These are phyloP conservation scores for Phymorhynchus buccinoides DNA, from an alignment of 1,140 invertebrate genomes.

Conservation along the genomic window DNA sequence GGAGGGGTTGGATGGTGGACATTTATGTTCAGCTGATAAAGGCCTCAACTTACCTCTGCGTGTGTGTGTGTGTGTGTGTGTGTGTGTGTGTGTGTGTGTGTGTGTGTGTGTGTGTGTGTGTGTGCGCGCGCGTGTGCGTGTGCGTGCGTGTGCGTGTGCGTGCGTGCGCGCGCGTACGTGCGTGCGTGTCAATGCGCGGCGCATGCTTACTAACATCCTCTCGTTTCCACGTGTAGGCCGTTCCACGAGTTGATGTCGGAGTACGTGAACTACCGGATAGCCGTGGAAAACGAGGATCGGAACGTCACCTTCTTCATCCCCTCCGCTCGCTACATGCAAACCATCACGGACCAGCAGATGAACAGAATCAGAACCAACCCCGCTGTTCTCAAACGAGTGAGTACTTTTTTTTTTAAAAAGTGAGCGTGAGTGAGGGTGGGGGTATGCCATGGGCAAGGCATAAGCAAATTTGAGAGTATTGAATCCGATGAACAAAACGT, in stretches of 20 bases:
- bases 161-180: background rate
- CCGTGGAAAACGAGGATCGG: slow-evolving; percentile 43
- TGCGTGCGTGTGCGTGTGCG: background rate
- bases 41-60: too few relatives aligned
- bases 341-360: slow-evolving; percentile 42
- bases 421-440: too few relatives aligned
- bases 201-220: background rate
- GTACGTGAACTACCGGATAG: slow-evolving; percentile 51
- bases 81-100: background rate
- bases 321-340: slow-evolving; percentile 52
- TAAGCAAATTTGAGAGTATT: too few relatives aligned
- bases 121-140: too few relatives aligned
- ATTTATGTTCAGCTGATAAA: too few relatives aligned
- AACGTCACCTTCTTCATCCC: slow-evolving; percentile 64
- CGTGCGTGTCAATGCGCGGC: background rate
- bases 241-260: slow-evolving; percentile 53
- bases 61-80: background rate
- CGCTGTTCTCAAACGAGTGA: slow-evolving; percentile 55
- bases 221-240: slow-evolving; percentile 45
- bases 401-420: too few relatives aligned
- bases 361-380: slow-evolving; percentile 47
- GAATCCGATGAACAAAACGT: too few relatives aligned
- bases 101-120: too few relatives aligned
- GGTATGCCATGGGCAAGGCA: too few relatives aligned
- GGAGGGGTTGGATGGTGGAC: background rate